Percentiles rank a stretch among this genome's conserved stretches.
Evolutionary conservation across 2,113 vertebrate species (phyloP).

Genomic region (Pionites leucogaster): DNA sequence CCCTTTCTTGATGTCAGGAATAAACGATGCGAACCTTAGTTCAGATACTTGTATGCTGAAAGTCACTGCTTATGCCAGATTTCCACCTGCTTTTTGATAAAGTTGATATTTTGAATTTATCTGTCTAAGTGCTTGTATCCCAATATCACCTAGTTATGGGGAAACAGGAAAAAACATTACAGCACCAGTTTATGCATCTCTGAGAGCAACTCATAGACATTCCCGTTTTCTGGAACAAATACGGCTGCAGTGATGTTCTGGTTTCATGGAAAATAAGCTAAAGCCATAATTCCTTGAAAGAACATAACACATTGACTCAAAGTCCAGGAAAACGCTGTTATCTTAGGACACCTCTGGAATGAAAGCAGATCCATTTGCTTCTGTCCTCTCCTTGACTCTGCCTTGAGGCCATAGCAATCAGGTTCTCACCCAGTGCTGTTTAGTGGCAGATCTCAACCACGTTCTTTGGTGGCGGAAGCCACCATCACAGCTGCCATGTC

Average conservation of each 20-base stretch:
- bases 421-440: background rate
- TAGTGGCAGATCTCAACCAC: background rate
- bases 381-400: background rate
- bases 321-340: background rate
- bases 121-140: background rate
- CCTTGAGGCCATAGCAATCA: background rate
- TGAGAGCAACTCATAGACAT: background rate
- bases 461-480: background rate
- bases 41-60: background rate
- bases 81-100: background rate
- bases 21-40: background rate
- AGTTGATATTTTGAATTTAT: background rate
- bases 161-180: background rate
- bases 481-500: background rate
- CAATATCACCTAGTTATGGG: background rate
- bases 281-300: background rate
- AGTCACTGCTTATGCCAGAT: background rate
- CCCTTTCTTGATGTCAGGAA: background rate
- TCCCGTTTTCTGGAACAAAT: background rate
- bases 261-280: background rate
- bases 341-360: background rate
- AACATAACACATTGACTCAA: background rate
- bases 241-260: background rate
- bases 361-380: background rate
- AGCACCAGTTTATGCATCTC: background rate